Conservation (phyloP, 2,888 invertebrate species). For the Sycophila texana region DNA sequence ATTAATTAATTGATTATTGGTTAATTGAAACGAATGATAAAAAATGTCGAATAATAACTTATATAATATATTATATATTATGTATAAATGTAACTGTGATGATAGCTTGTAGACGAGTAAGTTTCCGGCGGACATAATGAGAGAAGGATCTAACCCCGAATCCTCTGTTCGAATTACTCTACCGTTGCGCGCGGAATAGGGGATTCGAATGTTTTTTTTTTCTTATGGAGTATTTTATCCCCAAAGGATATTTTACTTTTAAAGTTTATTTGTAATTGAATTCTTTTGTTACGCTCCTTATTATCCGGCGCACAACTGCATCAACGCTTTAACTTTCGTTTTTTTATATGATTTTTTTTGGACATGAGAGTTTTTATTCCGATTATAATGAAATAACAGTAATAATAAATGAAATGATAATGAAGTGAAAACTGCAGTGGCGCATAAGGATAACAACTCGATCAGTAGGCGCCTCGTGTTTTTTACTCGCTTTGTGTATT, state of each 20-base stretch:
- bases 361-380: constrained; percentile 36
- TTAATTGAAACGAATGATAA: constrained; percentile 50
- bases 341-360: constrained; percentile 27
- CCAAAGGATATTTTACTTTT: constrained; percentile 40
- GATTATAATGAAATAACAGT: constrained; percentile 32
- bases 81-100: constrained; percentile 74
- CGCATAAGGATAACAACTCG: constrained; percentile 47
- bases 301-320: constrained; percentile 49
- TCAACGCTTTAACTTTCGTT: constrained; percentile 14
- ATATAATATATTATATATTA: constrained; percentile 67
- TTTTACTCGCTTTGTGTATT: constrained; percentile 73
- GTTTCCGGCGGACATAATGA: constrained; percentile 60
- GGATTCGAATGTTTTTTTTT: constrained; percentile 18
- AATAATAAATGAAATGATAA: constrained; percentile 45
- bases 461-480: constrained; percentile 59
- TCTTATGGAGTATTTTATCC: constrained; percentile 47
- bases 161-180: constrained; percentile 28
- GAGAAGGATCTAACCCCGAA: constrained; percentile 32
- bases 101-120: constrained; percentile 72
- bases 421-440: constrained; percentile 33
- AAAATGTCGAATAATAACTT: constrained; percentile 66
- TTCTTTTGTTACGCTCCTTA: constrained; percentile 52
- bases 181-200: constrained; percentile 30
- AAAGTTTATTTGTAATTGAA: constrained; percentile 24
- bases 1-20: constrained; percentile 54